A percentile compares a stretch with the other conserved stretches of the same genome.
phyloP scores from a whole-genome alignment of 2,797 vertebrate genomes.

The Merluccius polli region DNA sequence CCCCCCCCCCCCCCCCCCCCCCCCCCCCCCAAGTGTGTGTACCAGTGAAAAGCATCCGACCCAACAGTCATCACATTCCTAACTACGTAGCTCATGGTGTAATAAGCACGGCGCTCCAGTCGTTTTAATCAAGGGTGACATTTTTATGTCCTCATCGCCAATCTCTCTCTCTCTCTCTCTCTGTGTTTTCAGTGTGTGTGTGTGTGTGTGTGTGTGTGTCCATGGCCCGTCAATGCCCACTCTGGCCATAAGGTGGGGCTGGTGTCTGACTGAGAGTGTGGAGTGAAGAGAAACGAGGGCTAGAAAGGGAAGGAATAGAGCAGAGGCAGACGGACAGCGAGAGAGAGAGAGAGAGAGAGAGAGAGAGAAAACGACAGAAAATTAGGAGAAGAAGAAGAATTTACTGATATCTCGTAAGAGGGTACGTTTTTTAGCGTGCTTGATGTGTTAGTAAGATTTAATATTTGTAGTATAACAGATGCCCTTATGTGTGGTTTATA shows the following conservation, averaged over 20 bases:
- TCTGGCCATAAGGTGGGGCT: slow-evolving; percentile 71
- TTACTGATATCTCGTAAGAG: too few species aligned
- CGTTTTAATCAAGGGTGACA: slow-evolving; percentile 56
- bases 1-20: slow-evolving; percentile 41
- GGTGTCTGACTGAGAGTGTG: slow-evolving; percentile 60
- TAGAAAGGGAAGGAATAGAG: slow-evolving; percentile 26
- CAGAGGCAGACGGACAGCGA: neutral
- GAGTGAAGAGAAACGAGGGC: slow-evolving; percentile 23
- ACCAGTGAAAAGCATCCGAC: slow-evolving; percentile 7
- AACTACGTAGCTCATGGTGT: slow-evolving; percentile 41
- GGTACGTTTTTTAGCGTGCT: too few species aligned
- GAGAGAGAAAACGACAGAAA: too few species aligned
- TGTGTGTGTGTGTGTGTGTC: slow-evolving; percentile 14
- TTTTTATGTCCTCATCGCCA: too few species aligned
- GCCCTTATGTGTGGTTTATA: too few species aligned
- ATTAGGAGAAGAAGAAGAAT: too few species aligned
- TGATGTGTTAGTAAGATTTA: too few species aligned
- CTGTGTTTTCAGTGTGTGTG: slow-evolving; percentile 15
- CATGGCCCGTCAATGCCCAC: slow-evolving; percentile 54
- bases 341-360: too few species aligned
- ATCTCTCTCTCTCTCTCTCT: neutral
- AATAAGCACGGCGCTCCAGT: slow-evolving; percentile 44
- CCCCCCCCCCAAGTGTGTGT: slow-evolving; percentile 27
- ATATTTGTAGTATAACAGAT: too few species aligned
- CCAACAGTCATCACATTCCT: slow-evolving; percentile 48